Base-by-base conservation (phyloP, 2,888 invertebrate species). In the Euclidia mi region DNA sequence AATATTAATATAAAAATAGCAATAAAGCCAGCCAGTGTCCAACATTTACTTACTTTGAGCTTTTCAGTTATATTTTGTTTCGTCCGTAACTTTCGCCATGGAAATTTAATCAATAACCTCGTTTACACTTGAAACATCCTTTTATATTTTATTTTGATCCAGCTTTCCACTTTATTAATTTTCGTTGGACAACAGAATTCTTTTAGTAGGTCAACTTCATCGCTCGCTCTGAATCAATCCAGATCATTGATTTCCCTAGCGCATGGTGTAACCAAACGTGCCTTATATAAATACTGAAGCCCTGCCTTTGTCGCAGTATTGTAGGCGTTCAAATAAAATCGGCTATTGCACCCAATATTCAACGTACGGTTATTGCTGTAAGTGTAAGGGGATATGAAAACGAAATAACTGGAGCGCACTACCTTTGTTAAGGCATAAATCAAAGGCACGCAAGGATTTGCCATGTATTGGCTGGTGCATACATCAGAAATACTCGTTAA, bases 211-310 rank as follows among this genome's bases (percentile, higher is more conserved):
- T 86, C 86, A 86, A 51, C 76, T 62, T 51, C 28, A 57, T 56
- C 60, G 74, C 74, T 71, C 76, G 65, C 69, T 71, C 56, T 64
- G 71, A 83, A 80, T 80, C 84, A 87, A 81, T 85, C 72, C 73
- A 77, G 79, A 80, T 84, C 89, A 89, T 84, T 91, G 91, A 91
- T 91, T 91, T 91, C 90, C 90, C 90, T 67, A 74, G 91, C 81
- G 90, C 84, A 82, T 89, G 87, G 90, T 90, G 84, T 88, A 90
- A 87, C 78, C 82, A 82, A 83, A 83, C 80, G 79, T 82, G 77
- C 74, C 78, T 85, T 84, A 84, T 85, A 85, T 84, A 86, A 88
- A 84, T 81, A 81, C 78, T 73, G 58, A 77, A 76, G 64, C 71
- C 58, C 46, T 41, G 50, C 42, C 47, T 63, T 63, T 62, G 50